Evolutionary conservation across 2,113 vertebrate genomes (phyloP).

Genomic region (Bos indicus): DNA sequence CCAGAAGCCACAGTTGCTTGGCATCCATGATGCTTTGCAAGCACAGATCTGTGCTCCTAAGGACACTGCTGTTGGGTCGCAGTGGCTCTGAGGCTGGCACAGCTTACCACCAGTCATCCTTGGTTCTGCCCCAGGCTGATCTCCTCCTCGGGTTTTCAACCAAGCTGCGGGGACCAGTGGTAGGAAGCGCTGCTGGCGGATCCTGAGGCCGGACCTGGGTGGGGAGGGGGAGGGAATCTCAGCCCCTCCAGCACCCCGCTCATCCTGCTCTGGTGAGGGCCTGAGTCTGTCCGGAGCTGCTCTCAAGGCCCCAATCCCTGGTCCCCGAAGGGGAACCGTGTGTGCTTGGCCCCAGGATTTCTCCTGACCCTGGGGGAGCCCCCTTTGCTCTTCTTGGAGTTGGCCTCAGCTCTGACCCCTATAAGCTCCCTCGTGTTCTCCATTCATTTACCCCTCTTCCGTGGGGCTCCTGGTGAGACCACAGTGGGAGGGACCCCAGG

Average conservation of each 20-base stretch:
- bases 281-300: not conserved
- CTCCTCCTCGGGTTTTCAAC: not conserved
- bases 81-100: not conserved
- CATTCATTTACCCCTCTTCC: not conserved
- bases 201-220: rapidly evolving
- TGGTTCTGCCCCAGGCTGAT: not conserved
- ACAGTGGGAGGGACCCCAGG: not conserved
- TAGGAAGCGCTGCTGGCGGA: not conserved
- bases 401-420: not conserved
- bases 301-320: not conserved
- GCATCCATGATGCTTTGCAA: rapidly evolving
- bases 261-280: too few relatives aligned
- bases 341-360: too few relatives aligned
- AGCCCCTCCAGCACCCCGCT: rapidly evolving
- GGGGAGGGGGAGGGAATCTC: not conserved
- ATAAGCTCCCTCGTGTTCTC: rapidly evolving
- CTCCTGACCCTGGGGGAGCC: not conserved
- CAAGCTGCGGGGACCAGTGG: rapidly evolving
- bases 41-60: not conserved
- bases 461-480: not conserved
- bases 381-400: not conserved
- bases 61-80: not conserved
- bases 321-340: rapidly evolving
- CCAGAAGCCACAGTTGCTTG: not conserved
- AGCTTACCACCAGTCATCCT: rapidly evolving